Base-by-base conservation (phyloP, 1,140 invertebrate genomes). In the Aphelinus atriplicis region DNA sequence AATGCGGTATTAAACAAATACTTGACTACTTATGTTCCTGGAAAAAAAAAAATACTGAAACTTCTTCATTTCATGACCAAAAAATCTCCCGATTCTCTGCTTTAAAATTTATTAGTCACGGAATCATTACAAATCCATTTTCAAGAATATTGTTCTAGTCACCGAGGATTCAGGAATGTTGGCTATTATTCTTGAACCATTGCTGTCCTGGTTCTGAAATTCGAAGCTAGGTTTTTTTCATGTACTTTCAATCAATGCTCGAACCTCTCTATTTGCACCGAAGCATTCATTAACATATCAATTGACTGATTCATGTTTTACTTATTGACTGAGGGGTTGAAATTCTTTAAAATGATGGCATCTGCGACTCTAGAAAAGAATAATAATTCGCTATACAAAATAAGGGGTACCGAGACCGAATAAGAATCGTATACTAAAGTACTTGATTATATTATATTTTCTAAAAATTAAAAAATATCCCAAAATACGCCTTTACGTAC, bases 1-100 rank as follows among this genome's bases (percentile, higher is more conserved):
- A 26, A 26, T 26, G 26, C 26, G 26, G 26, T 26, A 26, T 26
- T 26, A 26, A 26, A 26, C 26, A 26, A 26, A 26, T 26, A 26
- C 26, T 26, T 26, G 26, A 26, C 26, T 26, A 26, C 26, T 26
- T 26, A 26, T 26, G 26, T 65, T n/a, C 45, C 3, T 53, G 46
- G 56, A 66, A 3, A 56, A 67, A 56, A 67, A 65, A 1, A 66
- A 69, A 69, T 69, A 69, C 67, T 69, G 67, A 10, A 48, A 7
- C 53, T 5, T 68, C 60, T 56, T 68, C 26, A 47, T 3, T 60
- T 57, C 57, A 60, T 69, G 46, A 50, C 67, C 47, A 60, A 69
- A 58, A 69, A 58, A 58, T 48, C n/a, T 69, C 60, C 26, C 50
- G 50, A 50, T 42, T 58, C 10, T 48, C 60, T 53, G 50, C n/a